Evolutionary conservation across 2,113 vertebrate genomes (phyloP).

Genomic region (Propithecus coquereli): DNA sequence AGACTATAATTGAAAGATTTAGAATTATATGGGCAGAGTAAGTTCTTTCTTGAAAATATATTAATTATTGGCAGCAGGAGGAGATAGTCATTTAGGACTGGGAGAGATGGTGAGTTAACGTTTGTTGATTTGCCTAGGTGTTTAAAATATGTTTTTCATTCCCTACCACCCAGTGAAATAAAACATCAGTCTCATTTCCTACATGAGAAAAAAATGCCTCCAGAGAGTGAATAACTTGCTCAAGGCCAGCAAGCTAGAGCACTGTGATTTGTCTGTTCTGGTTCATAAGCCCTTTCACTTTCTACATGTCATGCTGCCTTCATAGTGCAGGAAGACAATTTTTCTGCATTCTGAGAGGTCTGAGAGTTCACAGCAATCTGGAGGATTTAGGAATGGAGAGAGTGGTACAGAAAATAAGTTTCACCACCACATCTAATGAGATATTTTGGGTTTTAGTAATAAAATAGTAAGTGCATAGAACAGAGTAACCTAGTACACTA

Average conservation of each 20-base stretch:
- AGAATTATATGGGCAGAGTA: neutral
- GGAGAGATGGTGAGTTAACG: neutral
- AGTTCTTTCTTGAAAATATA: neutral
- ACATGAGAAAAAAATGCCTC: neutral
- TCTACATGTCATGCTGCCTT: neutral
- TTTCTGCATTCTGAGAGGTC: neutral
- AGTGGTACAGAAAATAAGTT: neutral
- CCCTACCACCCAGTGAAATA: neutral
- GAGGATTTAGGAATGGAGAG: neutral
- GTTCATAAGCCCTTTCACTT: slow-evolving; percentile 5
- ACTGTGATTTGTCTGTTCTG: neutral
- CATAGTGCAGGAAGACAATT: neutral
- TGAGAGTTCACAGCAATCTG: neutral
- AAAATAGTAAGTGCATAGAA: neutral
- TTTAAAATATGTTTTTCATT: slow-evolving; percentile 43
- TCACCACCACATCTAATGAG: neutral
- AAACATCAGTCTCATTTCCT: neutral
- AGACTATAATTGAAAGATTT: neutral
- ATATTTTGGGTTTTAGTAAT: neutral
- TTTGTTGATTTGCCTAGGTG: neutral
- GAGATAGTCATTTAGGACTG: slow-evolving; percentile 23
- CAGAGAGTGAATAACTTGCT: neutral
- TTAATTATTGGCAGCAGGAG: neutral
- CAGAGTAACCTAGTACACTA: neutral
- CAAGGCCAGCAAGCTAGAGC: neutral